A percentile compares a stretch with the other conserved stretches of the same genome.
These are phyloP conservation scores for Hestina assimilis DNA, from an alignment of 1,140 invertebrate genomes.

Conservation along the genomic window DNA sequence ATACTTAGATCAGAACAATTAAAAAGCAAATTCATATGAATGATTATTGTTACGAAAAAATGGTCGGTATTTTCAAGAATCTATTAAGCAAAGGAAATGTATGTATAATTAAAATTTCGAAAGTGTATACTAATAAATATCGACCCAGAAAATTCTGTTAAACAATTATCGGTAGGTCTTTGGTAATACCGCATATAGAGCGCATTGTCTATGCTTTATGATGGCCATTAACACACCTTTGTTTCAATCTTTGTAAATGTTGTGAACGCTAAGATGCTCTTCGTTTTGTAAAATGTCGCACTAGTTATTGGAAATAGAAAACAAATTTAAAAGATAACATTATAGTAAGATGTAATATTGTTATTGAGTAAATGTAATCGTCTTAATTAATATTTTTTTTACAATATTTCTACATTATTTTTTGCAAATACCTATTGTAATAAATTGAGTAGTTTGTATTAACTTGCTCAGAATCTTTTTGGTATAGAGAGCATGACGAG, in stretches of 20 bases:
- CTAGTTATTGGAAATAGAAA: no score
- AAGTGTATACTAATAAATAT: conserved; percentile 42
- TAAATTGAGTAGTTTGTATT: no score
- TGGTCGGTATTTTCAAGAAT: not conserved
- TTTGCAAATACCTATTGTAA: no score
- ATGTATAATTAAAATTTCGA: conserved; percentile 8
- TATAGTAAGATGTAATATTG: no score
- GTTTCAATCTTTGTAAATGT: conserved; percentile 18
- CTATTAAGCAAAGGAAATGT: not conserved
- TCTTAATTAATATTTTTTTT: no score
- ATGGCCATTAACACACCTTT: conserved; percentile 37
- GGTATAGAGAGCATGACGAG: no score
- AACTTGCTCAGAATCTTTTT: no score
- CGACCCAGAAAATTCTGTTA: conserved; percentile 51
- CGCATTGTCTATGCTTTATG: conserved; percentile 42
- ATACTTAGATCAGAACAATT: not conserved
- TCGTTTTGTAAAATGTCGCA: not conserved
- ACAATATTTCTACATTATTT: no score
- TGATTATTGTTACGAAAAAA: no score
- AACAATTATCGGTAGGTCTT: conserved; percentile 54
- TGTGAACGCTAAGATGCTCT: conserved; percentile 4
- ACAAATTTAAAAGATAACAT: no score
- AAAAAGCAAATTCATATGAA: no score
- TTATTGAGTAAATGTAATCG: no score
- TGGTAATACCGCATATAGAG: conserved; percentile 39